A percentile compares a stretch with the other conserved stretches of the same genome.
Evolutionary conservation across 2,797 vertebrate genomes (phyloP).

Genomic region (Allobates femoralis): DNA sequence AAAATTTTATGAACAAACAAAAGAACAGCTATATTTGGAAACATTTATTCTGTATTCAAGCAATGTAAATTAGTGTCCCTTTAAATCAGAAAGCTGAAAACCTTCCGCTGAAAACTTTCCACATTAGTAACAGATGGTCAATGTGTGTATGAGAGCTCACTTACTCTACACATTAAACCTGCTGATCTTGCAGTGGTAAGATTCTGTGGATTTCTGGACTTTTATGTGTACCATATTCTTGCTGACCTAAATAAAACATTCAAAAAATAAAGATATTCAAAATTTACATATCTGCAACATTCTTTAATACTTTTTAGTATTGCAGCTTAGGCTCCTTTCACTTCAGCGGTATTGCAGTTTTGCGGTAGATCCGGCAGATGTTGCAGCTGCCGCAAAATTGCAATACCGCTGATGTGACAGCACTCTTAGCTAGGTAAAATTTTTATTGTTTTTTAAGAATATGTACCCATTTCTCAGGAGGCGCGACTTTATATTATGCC

Average conservation of each 20-base stretch:
- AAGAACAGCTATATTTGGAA: not conserved
- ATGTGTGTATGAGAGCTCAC: conserved; percentile 1
- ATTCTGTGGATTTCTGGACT: conserved; percentile 31
- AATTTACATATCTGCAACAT: not conserved
- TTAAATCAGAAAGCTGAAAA: conserved; percentile 33
- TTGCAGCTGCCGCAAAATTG: too few relatives aligned
- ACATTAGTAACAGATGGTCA: conserved; percentile 50
- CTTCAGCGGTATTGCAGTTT: too few relatives aligned
- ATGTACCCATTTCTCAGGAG: not conserved
- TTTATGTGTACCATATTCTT: conserved; percentile 14
- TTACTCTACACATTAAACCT: conserved; percentile 39
- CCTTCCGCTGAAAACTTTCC: too few relatives aligned
- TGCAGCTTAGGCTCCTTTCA: too few relatives aligned
- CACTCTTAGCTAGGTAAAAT: not conserved
- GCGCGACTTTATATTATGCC: not conserved
- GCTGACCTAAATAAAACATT: conserved; percentile 39
- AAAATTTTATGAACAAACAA: not conserved
- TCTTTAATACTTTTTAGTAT: not conserved
- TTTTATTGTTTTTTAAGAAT: not conserved
- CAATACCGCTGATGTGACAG: too few relatives aligned
- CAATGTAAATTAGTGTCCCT: not conserved
- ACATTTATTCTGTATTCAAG: not conserved
- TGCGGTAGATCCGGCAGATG: too few relatives aligned
- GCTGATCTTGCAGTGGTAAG: conserved; percentile 54
- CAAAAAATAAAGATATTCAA: not conserved